Percentiles rank a stretch among this genome's conserved stretches.
phyloP scores from a whole-genome alignment of 2,888 invertebrate species.

The Lasioglossum villosulum region DNA sequence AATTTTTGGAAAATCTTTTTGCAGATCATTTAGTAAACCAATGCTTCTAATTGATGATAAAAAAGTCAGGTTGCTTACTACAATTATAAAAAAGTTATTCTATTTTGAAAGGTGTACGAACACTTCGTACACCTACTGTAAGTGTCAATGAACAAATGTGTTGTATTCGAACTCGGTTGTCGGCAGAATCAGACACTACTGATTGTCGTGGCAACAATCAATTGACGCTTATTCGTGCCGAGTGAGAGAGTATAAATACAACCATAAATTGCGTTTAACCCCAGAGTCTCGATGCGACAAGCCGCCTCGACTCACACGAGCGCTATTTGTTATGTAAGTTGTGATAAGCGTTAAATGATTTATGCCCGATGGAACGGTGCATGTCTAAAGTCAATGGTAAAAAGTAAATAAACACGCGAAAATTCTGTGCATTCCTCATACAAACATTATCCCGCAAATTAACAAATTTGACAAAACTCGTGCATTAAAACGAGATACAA shows the following conservation, averaged over 20 bases:
- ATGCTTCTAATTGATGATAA: too few relatives aligned
- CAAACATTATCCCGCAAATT: not conserved
- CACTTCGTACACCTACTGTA: too few relatives aligned
- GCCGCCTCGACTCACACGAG: not conserved
- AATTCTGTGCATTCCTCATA: not conserved
- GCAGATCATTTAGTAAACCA: too few relatives aligned
- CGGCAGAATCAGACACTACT: not conserved
- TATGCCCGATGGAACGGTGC: not conserved
- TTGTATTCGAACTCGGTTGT: not conserved
- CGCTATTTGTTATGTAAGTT: not conserved
- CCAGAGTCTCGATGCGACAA: not conserved
- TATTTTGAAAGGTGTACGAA: too few relatives aligned
- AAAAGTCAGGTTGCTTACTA: too few relatives aligned
- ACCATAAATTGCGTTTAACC: conserved; percentile 11
- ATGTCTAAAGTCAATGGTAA: not conserved
- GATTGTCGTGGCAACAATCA: conserved; percentile 19
- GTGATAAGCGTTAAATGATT: not conserved
- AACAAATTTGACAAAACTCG: not conserved
- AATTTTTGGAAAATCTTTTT: too few relatives aligned
- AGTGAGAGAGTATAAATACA: not conserved
- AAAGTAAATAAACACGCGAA: not conserved
- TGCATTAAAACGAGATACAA: not conserved
- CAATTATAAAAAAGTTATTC: too few relatives aligned
- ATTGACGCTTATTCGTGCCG: conserved; percentile 6
- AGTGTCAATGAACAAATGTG: not conserved